Conservation (phyloP, 2,113 vertebrate species). For the Syngnathus typhle region DNA sequence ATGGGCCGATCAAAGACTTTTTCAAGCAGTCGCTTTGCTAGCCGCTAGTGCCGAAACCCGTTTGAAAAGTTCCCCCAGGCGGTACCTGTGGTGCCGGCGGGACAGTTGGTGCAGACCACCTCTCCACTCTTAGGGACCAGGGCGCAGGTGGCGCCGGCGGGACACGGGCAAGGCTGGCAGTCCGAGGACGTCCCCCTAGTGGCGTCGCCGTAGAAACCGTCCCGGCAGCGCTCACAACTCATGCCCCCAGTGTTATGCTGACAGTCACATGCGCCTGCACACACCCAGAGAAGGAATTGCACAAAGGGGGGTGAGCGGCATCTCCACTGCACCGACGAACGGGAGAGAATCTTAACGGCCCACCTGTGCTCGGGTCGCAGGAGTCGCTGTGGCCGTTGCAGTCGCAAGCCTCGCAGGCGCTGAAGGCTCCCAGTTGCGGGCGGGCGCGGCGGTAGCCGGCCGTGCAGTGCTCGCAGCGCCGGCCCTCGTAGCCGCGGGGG, state of each 20-base stretch:
- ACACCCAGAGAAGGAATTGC: background rate
- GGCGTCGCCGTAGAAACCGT: conserved; percentile 89
- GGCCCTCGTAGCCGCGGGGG: conserved; percentile 84
- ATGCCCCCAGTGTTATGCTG: conserved; percentile 82
- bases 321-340: no score
- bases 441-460: conserved; percentile 79
- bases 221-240: conserved; percentile 86
- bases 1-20: no score
- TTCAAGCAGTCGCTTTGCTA: no score
- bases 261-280: conserved; percentile 82
- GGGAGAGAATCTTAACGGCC: no score
- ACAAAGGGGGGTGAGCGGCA: no score
- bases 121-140: conserved; percentile 81
- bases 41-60: no score
- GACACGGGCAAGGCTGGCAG: conserved; percentile 87
- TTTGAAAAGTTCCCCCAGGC: no score
- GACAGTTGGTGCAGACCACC: conserved; percentile 95
- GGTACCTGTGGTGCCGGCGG: conserved; percentile 84
- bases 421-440: conserved; percentile 77
- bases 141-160: conserved; percentile 81
- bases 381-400: conserved; percentile 89
- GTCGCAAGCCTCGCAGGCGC: conserved; percentile 82
- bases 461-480: conserved; percentile 88
- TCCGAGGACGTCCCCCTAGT: conserved; percentile 72
- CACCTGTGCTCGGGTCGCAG: conserved; percentile 81